Evolutionary conservation across 1,140 invertebrate species (phyloP), one percentile per base, ranked within the genome.

Genomic region (Cydia fagiglandana): DNA sequence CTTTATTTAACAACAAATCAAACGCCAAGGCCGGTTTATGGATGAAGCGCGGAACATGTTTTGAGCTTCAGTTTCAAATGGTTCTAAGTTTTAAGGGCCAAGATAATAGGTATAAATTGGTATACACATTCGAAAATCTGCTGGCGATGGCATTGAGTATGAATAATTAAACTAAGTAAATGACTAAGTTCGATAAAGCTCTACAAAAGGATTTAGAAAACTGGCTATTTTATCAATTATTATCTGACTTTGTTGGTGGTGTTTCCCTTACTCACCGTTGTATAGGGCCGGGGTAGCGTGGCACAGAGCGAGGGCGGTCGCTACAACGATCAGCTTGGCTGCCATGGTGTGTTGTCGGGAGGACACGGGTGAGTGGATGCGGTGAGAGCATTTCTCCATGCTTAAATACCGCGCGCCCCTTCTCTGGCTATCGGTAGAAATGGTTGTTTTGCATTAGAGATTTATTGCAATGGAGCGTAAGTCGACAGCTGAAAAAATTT

Each of bases 341-440:
- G 50, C 50, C 50, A 53, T 53, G 50, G 0, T 53, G 47, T 53
- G 50, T 53, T 53, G n/a, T 79, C 81, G 81, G 84, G 73, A 84
- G 85, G 81, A 82, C 79, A 78, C 83, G 78, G 79, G 61, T 82
- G 84, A 90, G 78, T 87, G 88, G 85, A 91, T 91, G 84, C 50
- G 80, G 90, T 85, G 91, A 92, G 85, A 92, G 90, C 85, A 92
- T 92, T 92, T 92, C 90, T 89, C 89, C 85, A 82, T 76, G 84
- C 79, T 89, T 92, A 88, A 91, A 92, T 92, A 92, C 83, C 76
- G 64, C 74, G 75, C 66, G 68, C 80, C 84, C 83, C 86, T 86
- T 82, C 87, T 84, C 82, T 53, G 7, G n/a, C n/a, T 5, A 17
- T 53, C n/a, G n/a, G 0, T n/a, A 53, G 50, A 53, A 53, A 53